Conservation (phyloP, 1,140 invertebrate genomes). For the Pogonus chalceus region DNA sequence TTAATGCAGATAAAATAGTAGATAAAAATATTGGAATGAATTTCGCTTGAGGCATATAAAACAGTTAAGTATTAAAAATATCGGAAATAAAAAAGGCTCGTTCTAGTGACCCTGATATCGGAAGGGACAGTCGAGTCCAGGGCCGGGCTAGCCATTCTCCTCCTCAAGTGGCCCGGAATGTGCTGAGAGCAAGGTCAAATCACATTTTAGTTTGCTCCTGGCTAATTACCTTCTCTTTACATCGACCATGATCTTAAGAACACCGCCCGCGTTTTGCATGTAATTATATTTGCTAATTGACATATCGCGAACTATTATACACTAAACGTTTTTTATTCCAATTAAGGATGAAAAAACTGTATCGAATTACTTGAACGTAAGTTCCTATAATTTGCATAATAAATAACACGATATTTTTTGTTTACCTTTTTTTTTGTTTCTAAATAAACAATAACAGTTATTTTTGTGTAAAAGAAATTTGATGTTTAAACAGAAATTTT, state of each 20-base stretch:
- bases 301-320: no score
- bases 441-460: no score
- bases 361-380: no score
- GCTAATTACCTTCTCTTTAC: constrained; percentile 19
- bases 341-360: no score
- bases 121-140: constrained; percentile 7
- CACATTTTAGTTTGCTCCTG: constrained; percentile 22
- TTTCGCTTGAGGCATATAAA: no score
- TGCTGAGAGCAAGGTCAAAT: constrained; percentile 22
- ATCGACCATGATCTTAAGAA: constrained; percentile 28
- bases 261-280: constrained; percentile 9
- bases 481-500: no score
- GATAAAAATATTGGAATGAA: no score
- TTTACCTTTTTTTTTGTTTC: no score
- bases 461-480: no score
- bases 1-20: neutral
- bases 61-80: neutral
- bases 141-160: constrained; percentile 12
- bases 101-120: constrained; percentile 1
- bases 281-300: neutral
- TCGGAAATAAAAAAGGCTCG: neutral
- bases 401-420: no score
- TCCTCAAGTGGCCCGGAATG: constrained; percentile 14
- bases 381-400: no score
- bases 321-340: no score